Evolutionary conservation across 2,113 vertebrate genomes (phyloP).

Genomic region (Brevimyrus niger): DNA sequence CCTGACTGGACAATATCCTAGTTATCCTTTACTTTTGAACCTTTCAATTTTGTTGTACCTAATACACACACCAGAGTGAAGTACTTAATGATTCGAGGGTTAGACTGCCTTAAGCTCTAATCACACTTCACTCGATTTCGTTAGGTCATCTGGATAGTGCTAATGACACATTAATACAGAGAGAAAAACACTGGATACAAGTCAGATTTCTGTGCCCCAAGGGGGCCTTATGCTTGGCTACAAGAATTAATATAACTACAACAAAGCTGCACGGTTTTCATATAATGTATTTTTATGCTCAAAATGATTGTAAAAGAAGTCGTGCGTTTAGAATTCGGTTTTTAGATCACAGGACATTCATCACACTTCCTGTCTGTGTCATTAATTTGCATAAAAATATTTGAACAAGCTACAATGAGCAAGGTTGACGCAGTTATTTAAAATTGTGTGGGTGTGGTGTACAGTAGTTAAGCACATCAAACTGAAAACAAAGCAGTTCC

Average conservation of each 20-base stretch:
- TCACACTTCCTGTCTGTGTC: background rate
- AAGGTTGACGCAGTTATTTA: background rate
- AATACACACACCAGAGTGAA: too few relatives aligned
- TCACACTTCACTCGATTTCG: background rate
- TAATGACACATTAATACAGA: background rate
- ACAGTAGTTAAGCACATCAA: background rate
- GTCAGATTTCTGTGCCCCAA: background rate
- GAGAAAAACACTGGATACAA: background rate
- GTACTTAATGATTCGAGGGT: background rate
- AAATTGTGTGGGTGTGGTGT: background rate
- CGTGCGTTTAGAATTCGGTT: background rate
- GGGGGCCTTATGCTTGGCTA: background rate
- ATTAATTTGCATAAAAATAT: background rate
- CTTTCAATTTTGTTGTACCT: too few relatives aligned
- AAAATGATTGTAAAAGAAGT: background rate
- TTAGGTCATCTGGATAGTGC: background rate
- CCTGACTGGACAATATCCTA: background rate
- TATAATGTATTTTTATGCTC: background rate
- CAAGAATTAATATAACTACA: background rate
- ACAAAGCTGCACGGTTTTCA: background rate
- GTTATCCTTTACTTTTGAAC: background rate
- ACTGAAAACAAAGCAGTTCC: background rate
- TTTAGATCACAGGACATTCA: background rate
- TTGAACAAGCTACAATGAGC: background rate
- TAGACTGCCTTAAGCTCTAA: background rate